phyloP scores from a whole-genome alignment of 1,140 invertebrate species.

The Holotrichia oblita region DNA sequence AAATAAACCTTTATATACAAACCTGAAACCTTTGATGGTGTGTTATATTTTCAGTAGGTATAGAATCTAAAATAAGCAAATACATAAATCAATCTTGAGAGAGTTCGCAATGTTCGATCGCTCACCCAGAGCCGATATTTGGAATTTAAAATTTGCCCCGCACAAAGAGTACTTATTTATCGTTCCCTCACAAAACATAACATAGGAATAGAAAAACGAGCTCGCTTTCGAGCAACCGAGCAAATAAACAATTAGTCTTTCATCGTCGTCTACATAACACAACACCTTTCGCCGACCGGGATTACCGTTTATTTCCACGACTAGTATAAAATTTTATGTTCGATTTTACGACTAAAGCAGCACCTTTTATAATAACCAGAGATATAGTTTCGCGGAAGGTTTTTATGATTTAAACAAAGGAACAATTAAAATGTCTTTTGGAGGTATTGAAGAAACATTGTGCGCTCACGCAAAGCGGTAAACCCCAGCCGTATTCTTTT shows the following conservation, averaged over 20 bases:
- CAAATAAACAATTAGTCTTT: not conserved
- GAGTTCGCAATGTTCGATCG: not conserved
- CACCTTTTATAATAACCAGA: not conserved
- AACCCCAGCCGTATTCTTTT: not conserved
- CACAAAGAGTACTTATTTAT: not conserved
- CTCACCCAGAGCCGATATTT: not conserved
- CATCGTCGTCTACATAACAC: not conserved
- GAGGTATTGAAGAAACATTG: not conserved
- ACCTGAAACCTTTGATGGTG: not conserved
- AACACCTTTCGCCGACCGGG: not conserved
- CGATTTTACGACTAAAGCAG: slow-evolving; percentile 15
- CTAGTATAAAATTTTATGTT: not conserved
- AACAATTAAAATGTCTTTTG: not conserved
- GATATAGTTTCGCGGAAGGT: not conserved
- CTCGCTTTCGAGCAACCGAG: not conserved
- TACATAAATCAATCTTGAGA: slow-evolving; percentile 12
- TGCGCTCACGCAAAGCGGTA: not conserved
- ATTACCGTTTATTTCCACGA: slow-evolving; percentile 10
- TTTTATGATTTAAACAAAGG: not conserved
- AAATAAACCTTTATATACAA: not conserved
- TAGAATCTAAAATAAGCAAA: slow-evolving; percentile 9
- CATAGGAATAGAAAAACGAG: not conserved
- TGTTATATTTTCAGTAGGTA: slow-evolving; percentile 2
- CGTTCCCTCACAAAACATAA: not conserved
- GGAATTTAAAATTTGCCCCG: not conserved